A percentile compares a stretch with the other conserved stretches of the same genome.
phyloP scores from a whole-genome alignment of 2,888 invertebrate genomes.

The Caenorhabditis doughertyi region DNA sequence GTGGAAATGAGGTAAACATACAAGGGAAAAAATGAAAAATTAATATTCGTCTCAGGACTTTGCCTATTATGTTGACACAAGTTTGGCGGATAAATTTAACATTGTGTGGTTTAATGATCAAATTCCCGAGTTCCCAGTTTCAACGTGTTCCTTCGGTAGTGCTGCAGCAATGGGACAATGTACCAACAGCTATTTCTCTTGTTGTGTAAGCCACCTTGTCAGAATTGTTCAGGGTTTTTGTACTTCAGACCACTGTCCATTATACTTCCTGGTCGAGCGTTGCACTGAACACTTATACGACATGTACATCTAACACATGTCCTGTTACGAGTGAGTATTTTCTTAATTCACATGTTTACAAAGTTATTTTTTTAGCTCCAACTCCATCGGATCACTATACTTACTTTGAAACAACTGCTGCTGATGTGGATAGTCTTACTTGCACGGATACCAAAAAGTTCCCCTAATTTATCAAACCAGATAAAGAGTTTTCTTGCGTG shows the following conservation, averaged over 20 bases:
- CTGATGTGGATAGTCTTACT: constrained; percentile 56
- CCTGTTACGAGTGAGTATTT: constrained; percentile 24
- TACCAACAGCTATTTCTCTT: constrained; percentile 46
- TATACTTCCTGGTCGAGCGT: constrained; percentile 60
- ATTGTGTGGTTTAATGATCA: constrained; percentile 58
- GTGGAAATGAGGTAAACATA: constrained; percentile 66
- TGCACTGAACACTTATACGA: constrained; percentile 40
- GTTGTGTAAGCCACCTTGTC: constrained; percentile 47
- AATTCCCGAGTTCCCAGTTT: constrained; percentile 41
- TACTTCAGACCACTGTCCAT: constrained; percentile 38
- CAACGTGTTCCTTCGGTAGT: constrained; percentile 45
- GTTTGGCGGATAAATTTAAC: constrained; percentile 55
- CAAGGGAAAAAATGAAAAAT: no score
- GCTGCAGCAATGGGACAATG: constrained; percentile 39
- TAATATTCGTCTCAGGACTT: constrained; percentile 44
- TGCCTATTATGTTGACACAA: constrained; percentile 62
- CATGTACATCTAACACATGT: constrained; percentile 40
- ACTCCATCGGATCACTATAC: constrained; percentile 49
- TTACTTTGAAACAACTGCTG: constrained; percentile 60
- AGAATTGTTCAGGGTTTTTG: neutral
- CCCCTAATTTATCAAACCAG: constrained; percentile 37
- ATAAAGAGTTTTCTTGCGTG: constrained; percentile 10
- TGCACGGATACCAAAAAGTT: constrained; percentile 60
- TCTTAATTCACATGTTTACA: neutral
- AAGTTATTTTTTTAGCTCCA: constrained; percentile 7